phyloP scores from a whole-genome alignment of 2,113 vertebrate species.

The Lanius ludovicianus region DNA sequence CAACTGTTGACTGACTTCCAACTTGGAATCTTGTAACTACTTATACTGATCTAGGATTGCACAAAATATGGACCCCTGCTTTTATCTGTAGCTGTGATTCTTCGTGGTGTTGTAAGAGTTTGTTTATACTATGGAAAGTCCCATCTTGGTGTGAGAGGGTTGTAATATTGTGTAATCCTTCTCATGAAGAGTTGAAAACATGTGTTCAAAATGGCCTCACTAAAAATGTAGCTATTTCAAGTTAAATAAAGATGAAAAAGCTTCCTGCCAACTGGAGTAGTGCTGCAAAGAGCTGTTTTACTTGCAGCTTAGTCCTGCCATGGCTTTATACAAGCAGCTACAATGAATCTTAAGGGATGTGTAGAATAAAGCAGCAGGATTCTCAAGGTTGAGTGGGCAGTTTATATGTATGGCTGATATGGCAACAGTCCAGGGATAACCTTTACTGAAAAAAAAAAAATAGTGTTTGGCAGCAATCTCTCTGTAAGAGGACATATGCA shows the following conservation, averaged over 20 bases:
- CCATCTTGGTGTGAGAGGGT: neutral
- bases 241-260: neutral
- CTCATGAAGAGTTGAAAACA: neutral
- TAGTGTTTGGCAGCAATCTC: neutral
- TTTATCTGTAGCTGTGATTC: neutral
- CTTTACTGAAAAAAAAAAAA: neutral
- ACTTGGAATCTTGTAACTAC: neutral
- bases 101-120: neutral
- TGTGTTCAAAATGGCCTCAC: neutral
- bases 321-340: neutral
- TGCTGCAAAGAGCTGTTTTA: neutral
- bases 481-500: neutral
- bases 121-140: neutral
- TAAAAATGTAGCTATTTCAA: neutral
- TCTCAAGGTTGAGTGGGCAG: neutral
- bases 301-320: neutral
- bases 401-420: neutral
- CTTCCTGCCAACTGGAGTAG: neutral
- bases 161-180: neutral
- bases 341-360: neutral
- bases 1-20: neutral
- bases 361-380: neutral
- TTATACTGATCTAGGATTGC: neutral
- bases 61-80: neutral
- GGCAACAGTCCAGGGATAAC: neutral